Conservation (phyloP, 2,888 invertebrate species). For the Stegana nigrithorax region DNA sequence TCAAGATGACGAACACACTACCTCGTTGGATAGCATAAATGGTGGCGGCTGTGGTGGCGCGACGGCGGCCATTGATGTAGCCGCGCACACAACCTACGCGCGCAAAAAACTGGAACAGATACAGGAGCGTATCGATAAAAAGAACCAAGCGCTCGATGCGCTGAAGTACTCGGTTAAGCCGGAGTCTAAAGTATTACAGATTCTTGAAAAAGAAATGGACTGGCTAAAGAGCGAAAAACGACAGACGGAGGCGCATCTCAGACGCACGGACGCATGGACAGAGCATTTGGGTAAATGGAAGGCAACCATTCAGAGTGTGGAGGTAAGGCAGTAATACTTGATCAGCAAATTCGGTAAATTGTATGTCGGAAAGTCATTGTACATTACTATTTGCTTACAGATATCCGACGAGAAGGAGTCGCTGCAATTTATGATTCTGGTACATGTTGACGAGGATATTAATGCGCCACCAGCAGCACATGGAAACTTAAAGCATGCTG, state of each 20-base stretch:
- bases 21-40: constrained; percentile 45
- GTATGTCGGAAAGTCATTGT: background rate
- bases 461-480: constrained; percentile 46
- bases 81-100: constrained; percentile 86
- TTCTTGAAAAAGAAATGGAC: constrained; percentile 87
- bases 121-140: constrained; percentile 86
- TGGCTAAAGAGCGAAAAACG: constrained; percentile 83
- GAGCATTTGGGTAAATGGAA: constrained; percentile 90
- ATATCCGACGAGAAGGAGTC: constrained; percentile 71
- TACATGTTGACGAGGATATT: constrained; percentile 76
- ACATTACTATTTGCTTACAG: constrained; percentile 37
- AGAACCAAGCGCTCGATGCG: constrained; percentile 84
- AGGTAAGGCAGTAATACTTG: constrained; percentile 69
- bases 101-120: constrained; percentile 84
- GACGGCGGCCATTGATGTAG: constrained; percentile 72
- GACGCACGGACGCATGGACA: constrained; percentile 89
- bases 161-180: constrained; percentile 84
- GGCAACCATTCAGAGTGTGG: constrained; percentile 85
- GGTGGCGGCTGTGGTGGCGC: constrained; percentile 29
- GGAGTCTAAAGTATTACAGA: constrained; percentile 82
- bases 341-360: background rate
- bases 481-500: constrained; percentile 60
- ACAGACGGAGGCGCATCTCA: constrained; percentile 85
- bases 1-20: constrained; percentile 55
- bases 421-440: constrained; percentile 81